Base-by-base conservation (phyloP, 1,140 invertebrate genomes). In the Eueides isabella region DNA sequence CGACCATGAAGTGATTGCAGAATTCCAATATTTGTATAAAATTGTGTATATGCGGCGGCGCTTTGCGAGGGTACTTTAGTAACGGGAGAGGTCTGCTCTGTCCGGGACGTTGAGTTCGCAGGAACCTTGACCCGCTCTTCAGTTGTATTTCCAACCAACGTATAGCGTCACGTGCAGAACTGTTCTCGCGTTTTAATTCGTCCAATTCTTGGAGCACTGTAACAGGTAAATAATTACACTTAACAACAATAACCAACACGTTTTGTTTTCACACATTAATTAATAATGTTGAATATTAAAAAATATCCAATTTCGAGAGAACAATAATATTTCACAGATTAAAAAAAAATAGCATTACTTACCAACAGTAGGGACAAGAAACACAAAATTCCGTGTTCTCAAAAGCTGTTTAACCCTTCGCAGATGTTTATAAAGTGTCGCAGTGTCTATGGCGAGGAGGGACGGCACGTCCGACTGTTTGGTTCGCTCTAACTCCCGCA, bases 141-240 rank as follows among this genome's bases (percentile, higher is more conserved):
- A 98, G 95, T 91, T 98, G 97, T 28, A 94, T 90, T 89, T 98
- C 98, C 64, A 99, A 91, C 98, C 98, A 98, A 76, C 98, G 96
- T 66, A 98, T 98, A 2, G 97, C 97, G 86, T 98, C 97, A 64
- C 98, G 94, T 0, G 97, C 98, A 77, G 96, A 95, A 69, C 95
- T 94, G 77, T 94, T 96, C 84, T 95, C 96, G 77, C 95, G 96
- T 92, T 99, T 98, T 66, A 98, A 88, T 71, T 97, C 96, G 86
- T 98, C 98, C 83, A 98, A 92, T 62, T 96, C 96, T 78, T 97
- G 97, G 67, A 98, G 95, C 55, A 98, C 98, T 98, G 87, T 38
- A 94, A 85, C 65, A 71, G 67, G 3, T 4, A 12, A 55, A 23
- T 55, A 23, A 23, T 55, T 26, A 19, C 9, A 23, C 5, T 16